Evolutionary conservation across 2,888 invertebrate genomes (phyloP).

Genomic region (Pasiphila rectangulata): DNA sequence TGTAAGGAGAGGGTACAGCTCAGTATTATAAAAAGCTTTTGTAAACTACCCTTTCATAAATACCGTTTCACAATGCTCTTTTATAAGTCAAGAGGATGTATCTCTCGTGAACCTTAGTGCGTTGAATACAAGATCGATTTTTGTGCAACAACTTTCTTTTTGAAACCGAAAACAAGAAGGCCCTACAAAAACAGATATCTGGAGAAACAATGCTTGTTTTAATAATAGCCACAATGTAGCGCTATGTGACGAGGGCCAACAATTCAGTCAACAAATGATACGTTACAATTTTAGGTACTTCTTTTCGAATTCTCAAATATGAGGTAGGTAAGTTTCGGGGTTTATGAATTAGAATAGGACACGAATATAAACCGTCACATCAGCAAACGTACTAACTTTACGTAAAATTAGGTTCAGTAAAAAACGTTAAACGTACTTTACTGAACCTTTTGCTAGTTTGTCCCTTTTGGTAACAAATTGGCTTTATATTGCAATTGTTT

Average conservation of each 20-base stretch:
- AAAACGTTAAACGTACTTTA: no score
- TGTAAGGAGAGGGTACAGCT: conserved; percentile 58
- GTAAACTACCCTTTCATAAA: conserved; percentile 63
- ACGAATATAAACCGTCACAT: background rate
- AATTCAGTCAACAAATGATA: conserved; percentile 36
- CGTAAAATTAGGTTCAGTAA: no score
- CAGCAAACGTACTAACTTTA: no score
- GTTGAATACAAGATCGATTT: conserved; percentile 11
- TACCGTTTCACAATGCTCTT: conserved; percentile 56
- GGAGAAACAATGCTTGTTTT: conserved; percentile 68
- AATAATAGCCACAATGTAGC: conserved; percentile 70
- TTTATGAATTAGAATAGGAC: no score
- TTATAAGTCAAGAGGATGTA: conserved; percentile 57
- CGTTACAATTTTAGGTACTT: conserved; percentile 28
- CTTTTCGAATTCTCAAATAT: conserved; percentile 18
- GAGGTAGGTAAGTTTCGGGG: conserved; percentile 1
- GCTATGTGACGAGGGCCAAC: conserved; percentile 53
- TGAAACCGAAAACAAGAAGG: conserved; percentile 55
- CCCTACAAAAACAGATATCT: conserved; percentile 63
- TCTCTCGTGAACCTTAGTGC: conserved; percentile 15
- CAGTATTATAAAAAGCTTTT: conserved; percentile 75
- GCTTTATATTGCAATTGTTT: no score
- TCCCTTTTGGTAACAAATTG: no score
- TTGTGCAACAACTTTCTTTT: conserved; percentile 12
- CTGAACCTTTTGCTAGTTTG: no score